A percentile compares a stretch with the other conserved stretches of the same genome.
These are phyloP conservation scores for Axis porcinus DNA, from an alignment of 2,113 vertebrate genomes.

Conservation along the genomic window DNA sequence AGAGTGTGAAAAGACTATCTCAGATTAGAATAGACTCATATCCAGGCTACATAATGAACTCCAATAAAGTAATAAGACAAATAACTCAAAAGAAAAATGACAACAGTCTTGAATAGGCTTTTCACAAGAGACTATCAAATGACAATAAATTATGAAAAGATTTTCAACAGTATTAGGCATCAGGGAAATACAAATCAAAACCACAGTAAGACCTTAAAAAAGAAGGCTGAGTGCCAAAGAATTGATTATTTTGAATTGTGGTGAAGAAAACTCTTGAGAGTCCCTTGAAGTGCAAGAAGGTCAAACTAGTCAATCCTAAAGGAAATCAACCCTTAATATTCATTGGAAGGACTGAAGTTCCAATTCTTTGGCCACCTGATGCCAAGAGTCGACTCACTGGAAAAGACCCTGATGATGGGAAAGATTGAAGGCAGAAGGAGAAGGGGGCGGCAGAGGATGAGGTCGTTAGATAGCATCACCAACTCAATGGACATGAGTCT, in stretches of 20 bases:
- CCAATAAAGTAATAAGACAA: neutral
- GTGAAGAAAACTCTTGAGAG: neutral
- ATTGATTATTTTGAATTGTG: neutral
- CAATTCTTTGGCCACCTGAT: neutral
- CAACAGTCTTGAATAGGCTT: neutral
- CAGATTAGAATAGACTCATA: constrained; percentile 6
- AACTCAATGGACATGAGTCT: neutral
- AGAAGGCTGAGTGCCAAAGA: neutral
- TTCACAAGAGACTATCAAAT: constrained; percentile 7
- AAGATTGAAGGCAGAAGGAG: neutral
- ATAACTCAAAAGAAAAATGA: constrained; percentile 6
- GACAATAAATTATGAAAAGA: constrained; percentile 1
- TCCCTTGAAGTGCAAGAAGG: neutral
- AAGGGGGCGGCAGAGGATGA: neutral
- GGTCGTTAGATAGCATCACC: neutral
- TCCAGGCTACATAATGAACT: neutral
- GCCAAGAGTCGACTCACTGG: neutral
- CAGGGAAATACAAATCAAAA: constrained; percentile 20
- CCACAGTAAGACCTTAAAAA: neutral
- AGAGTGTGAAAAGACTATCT: neutral
- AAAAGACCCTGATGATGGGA: neutral
- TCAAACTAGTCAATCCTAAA: neutral
- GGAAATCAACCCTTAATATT: neutral
- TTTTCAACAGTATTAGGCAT: neutral
- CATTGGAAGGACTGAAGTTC: neutral